These are phyloP conservation scores for Ataeniobius toweri DNA, from an alignment of 2,797 vertebrate genomes.

Conservation along the genomic window DNA sequence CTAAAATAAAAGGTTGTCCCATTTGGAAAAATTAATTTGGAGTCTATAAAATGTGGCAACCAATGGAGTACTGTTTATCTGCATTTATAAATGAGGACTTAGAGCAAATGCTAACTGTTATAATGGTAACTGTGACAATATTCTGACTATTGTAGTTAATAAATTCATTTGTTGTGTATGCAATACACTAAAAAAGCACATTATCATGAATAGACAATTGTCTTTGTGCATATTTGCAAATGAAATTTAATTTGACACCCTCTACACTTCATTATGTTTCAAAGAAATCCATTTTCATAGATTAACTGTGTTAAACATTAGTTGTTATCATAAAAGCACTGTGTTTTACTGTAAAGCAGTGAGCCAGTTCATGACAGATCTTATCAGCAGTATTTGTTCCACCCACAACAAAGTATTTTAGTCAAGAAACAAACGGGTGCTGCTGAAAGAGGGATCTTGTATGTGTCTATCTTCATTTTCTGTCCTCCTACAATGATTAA, in stretches of 20 bases:
- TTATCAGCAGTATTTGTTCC: slow-evolving; percentile 17
- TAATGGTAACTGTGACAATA: background rate
- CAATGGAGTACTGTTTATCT: background rate
- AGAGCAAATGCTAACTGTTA: background rate
- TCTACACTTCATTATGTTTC: background rate
- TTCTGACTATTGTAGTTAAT: background rate
- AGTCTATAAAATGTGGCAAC: background rate
- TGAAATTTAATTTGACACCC: background rate
- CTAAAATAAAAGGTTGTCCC: background rate
- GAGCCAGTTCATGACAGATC: background rate
- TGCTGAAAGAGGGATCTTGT: slow-evolving; percentile 8
- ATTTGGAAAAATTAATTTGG: background rate
- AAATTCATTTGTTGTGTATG: background rate
- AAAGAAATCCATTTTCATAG: background rate
- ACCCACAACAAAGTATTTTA: slow-evolving; percentile 16
- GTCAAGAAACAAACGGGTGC: slow-evolving; percentile 14
- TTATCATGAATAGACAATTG: background rate
- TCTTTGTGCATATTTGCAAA: background rate
- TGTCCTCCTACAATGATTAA: slow-evolving; percentile 13
- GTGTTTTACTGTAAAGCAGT: slow-evolving; percentile 1
- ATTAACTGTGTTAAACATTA: background rate
- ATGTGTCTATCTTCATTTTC: background rate
- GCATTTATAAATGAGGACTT: background rate
- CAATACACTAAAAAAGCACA: background rate
- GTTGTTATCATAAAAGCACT: background rate